A percentile compares a stretch with the other conserved stretches of the same genome.
phyloP scores from a whole-genome alignment of 1,140 invertebrate species.

The Platyura marginata region DNA sequence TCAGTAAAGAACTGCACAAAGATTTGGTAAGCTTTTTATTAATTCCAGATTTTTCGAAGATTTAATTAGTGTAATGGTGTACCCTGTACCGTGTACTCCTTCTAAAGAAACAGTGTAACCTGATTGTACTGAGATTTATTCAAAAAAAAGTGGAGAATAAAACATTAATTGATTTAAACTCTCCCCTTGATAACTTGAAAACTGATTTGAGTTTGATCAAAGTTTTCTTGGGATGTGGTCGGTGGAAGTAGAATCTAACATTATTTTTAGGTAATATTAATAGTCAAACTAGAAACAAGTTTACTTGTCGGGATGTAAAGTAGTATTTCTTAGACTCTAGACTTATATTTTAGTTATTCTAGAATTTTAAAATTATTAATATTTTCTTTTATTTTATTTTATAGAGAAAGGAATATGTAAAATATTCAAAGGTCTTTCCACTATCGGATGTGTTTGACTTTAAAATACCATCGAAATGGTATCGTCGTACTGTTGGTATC shows the following conservation, averaged over 20 bases:
- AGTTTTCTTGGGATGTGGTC: no score
- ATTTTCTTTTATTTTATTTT: background rate
- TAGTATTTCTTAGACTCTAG: background rate
- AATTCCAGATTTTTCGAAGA: no score
- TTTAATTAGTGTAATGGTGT: background rate
- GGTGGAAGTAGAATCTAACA: no score
- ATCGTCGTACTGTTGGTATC: conserved; percentile 68
- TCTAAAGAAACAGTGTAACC: background rate
- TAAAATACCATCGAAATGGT: conserved; percentile 85
- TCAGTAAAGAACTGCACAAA: conserved; percentile 90
- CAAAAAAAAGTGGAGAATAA: background rate
- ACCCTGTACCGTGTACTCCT: background rate
- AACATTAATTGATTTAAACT: background rate
- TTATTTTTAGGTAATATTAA: no score
- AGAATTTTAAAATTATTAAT: background rate
- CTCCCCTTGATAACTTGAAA: no score
- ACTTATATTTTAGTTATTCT: background rate
- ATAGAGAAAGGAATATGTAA: conserved; percentile 90
- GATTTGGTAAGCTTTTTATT: conserved; percentile 62
- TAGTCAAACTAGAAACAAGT: background rate
- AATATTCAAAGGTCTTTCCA: conserved; percentile 93
- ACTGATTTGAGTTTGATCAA: no score
- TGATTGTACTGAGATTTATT: background rate
- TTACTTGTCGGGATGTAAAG: background rate
- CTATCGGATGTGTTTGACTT: conserved; percentile 61